These are phyloP conservation scores for Colius striatus DNA, from an alignment of 2,113 vertebrate genomes.

Conservation along the genomic window DNA sequence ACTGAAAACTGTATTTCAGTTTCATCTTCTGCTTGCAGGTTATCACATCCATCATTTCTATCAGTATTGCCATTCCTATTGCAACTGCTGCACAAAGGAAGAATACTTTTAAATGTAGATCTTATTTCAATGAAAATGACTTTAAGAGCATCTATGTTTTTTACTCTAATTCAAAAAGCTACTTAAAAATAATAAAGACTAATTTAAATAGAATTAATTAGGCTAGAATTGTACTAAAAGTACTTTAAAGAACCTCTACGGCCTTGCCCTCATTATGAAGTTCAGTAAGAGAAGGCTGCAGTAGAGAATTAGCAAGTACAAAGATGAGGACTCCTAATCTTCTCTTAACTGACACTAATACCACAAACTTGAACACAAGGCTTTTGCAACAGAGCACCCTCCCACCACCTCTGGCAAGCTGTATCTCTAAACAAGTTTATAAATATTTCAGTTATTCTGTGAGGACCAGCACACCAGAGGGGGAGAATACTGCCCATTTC, in stretches of 20 bases:
- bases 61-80: not conserved
- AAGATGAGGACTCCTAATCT: not conserved
- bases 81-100: not conserved
- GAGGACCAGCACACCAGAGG: not conserved
- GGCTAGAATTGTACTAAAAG: not conserved
- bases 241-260: not conserved
- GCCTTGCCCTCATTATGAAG: not conserved
- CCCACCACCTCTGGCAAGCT: not conserved
- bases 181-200: not conserved
- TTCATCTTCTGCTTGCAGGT: not conserved
- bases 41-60: not conserved
- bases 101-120: not conserved
- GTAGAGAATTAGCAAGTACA: not conserved
- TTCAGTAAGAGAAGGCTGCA: not conserved
- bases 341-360: conserved; percentile 16
- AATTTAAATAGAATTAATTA: not conserved
- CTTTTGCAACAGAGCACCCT: not conserved
- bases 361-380: not conserved
- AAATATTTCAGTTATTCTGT: not conserved
- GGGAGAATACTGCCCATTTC: not conserved
- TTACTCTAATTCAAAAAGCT: not conserved
- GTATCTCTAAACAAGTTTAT: rapidly evolving
- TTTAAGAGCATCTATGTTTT: not conserved
- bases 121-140: not conserved
- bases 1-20: not conserved